A percentile compares a stretch with the other conserved stretches of the same genome.
phyloP scores from a whole-genome alignment of 1,140 invertebrate species.

The Globodera rostochiensis region DNA sequence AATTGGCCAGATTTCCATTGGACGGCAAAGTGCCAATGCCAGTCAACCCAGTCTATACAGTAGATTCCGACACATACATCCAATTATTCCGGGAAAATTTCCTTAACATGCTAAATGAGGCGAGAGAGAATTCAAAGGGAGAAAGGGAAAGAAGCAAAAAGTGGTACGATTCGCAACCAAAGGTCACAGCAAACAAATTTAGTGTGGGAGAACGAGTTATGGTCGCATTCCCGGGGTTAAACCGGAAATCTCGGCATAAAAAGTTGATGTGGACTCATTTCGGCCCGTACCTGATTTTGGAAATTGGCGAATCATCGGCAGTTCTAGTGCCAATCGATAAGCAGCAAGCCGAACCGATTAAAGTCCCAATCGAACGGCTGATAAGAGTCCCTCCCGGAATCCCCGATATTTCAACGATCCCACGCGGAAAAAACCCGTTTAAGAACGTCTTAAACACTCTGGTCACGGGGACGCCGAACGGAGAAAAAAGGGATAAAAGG shows the following conservation, averaged over 20 bases:
- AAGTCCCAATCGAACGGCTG: slow-evolving; percentile 13
- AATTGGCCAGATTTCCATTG: neutral
- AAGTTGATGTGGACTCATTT: slow-evolving; percentile 19
- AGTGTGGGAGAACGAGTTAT: neutral
- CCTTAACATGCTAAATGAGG: slow-evolving; percentile 2
- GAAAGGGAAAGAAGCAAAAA: slow-evolving; percentile 5
- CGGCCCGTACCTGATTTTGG: slow-evolving; percentile 11
- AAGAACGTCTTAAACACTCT: neutral
- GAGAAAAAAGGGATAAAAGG: neutral
- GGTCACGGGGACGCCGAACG: neutral
- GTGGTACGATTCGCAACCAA: neutral
- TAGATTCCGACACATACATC: neutral
- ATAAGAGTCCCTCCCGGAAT: slow-evolving; percentile 16
- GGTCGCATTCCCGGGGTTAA: slow-evolving; percentile 1
- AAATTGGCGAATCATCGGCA: neutral
- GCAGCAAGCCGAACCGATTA: neutral
- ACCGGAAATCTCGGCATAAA: slow-evolving; percentile 2
- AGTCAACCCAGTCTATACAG: neutral
- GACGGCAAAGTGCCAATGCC: neutral
- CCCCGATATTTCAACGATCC: slow-evolving; percentile 7
- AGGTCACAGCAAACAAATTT: slow-evolving; percentile 15
- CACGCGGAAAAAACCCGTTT: slow-evolving; percentile 6
- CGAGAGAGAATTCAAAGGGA: neutral
- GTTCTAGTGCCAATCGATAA: slow-evolving; percentile 19
- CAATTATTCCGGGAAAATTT: slow-evolving; percentile 22